Evolutionary conservation across 2,797 vertebrate species (phyloP).

Genomic region (Intellagama lesueurii): DNA sequence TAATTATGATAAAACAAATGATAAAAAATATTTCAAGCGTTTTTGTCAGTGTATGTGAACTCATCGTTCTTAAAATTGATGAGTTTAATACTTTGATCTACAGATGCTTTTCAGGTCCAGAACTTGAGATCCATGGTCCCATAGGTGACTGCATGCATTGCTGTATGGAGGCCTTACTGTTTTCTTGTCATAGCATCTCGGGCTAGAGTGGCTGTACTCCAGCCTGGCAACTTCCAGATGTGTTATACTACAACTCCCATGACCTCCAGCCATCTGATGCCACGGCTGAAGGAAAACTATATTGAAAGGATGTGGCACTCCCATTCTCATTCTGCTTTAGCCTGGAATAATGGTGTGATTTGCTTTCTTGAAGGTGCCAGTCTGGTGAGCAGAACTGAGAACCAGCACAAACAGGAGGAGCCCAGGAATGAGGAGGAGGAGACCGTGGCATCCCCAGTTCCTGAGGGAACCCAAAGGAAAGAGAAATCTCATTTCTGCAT

Average conservation of each 20-base stretch:
- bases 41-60: background rate
- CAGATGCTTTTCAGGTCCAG: background rate
- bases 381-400: background rate
- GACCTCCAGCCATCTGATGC: background rate
- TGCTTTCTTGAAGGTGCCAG: background rate
- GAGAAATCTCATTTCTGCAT: conserved; percentile 34
- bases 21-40: background rate
- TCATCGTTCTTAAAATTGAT: background rate
- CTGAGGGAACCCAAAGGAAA: conserved; percentile 42
- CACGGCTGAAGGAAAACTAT: no score
- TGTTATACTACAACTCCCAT: background rate
- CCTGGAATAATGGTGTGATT: background rate
- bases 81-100: background rate
- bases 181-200: background rate
- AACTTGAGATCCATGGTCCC: background rate
- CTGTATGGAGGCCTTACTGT: background rate
- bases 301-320: no score
- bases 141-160: background rate
- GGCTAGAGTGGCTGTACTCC: background rate
- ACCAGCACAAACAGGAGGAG: background rate
- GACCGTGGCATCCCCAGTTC: background rate
- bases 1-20: background rate
- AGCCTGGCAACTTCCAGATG: background rate
- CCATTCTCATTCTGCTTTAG: background rate
- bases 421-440: background rate